Conservation (phyloP, 2,113 vertebrate species). For the Sapayoa aenigma region DNA sequence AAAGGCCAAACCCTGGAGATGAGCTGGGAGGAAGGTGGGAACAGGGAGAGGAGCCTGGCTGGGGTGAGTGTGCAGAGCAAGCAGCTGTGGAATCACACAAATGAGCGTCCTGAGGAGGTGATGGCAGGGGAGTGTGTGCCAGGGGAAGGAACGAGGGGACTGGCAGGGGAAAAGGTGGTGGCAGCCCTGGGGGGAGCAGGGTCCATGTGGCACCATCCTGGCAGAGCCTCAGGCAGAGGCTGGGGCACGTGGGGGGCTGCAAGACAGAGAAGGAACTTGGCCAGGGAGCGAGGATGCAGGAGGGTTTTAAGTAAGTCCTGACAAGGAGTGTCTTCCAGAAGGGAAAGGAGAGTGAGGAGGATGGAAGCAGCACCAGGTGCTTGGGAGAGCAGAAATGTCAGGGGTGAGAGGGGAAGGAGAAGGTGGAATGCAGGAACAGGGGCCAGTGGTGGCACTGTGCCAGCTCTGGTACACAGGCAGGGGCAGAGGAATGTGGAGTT, state of each 20-base stretch:
- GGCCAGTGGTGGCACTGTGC: rapidly evolving
- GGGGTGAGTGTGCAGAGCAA: not conserved
- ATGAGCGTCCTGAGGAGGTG: not conserved
- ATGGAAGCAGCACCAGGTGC: not conserved
- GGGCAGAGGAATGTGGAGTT: rapidly evolving
- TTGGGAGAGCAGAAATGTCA: not conserved
- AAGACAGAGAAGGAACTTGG: not conserved
- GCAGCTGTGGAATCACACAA: rapidly evolving
- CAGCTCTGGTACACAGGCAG: not conserved
- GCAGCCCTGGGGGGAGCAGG: not conserved
- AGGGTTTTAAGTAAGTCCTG: not conserved
- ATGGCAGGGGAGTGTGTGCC: not conserved
- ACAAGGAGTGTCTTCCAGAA: not conserved
- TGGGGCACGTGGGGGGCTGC: not conserved
- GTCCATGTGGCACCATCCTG: not conserved
- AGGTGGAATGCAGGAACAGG: not conserved
- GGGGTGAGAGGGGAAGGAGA: not conserved
- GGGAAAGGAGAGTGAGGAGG: not conserved
- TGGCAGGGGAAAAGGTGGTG: not conserved
- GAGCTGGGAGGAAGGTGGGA: not conserved
- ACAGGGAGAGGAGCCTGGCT: not conserved
- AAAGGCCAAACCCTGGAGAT: not conserved
- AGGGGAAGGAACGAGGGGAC: not conserved
- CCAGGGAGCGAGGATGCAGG: not conserved
- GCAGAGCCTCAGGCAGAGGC: not conserved